Base-by-base conservation (phyloP, 2,797 vertebrate genomes). In the Melanotaenia boesemani region DNA sequence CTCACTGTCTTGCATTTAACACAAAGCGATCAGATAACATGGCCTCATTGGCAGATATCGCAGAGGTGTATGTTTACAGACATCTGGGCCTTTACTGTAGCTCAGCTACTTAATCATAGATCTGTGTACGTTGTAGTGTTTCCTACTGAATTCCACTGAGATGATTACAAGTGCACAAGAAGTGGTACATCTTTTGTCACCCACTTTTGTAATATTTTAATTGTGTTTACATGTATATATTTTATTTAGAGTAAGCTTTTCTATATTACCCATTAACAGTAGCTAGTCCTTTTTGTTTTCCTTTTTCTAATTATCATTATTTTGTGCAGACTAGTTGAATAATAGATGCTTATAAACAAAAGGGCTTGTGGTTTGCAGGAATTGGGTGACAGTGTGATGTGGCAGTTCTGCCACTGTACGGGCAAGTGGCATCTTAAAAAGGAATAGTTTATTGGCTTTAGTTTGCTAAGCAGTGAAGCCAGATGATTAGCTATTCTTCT, bases 1-100 rank as follows among this genome's bases (percentile, higher is more conserved):
- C 52, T 68, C 24, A 4, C 16, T 32, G 59, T 26, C 20, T 26
- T 41, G 26, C 3, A 63, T 11, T 64, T 72, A 46, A 58, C 74
- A 61, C 72, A 32, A 61, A 55, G n/a, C 60, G 72, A 82, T 89
- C 80, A 74, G 57, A 82, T 87, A 76, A 81, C 85, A 56, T 13
- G 20, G 44, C 70, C 75, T 73, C 61, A 77, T 62, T 72, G 73
- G 77, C 78, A 86, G 79, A 76, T 86, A 57, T 82, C 72, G 68
- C 67, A 77, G 44, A 76, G 83, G 88, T 87, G 67, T 89, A 63
- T 83, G 75, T 88, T 89, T 81, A 86, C 83, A 78, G 71, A 63
- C 76, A 80, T 77, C 62, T 79, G 62, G 73, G 63, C 70, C 55
- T 68, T 65, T 61, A 13, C 56, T 76, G 74, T 71, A 63, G 76